phyloP scores from a whole-genome alignment of 2,797 vertebrate genomes.

The Gallirallus australis region DNA sequence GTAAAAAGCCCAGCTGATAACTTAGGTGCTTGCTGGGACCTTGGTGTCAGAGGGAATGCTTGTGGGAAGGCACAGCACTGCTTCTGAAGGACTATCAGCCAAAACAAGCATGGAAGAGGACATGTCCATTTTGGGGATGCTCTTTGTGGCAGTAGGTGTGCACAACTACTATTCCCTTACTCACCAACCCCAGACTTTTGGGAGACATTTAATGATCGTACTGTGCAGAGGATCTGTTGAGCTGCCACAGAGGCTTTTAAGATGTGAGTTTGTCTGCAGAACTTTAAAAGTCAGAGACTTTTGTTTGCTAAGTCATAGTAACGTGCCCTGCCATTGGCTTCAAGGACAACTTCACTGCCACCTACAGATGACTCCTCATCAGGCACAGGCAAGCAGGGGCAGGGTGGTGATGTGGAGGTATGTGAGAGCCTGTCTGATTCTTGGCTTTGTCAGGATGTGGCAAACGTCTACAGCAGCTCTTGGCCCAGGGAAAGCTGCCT shows the following conservation, averaged over 20 bases:
- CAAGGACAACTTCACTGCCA: rapidly evolving
- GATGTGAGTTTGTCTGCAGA: neutral
- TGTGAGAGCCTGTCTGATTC: neutral
- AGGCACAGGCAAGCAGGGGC: rapidly evolving
- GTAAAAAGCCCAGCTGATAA: rapidly evolving
- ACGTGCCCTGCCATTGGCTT: neutral
- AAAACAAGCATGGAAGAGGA: neutral
- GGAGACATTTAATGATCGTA: rapidly evolving
- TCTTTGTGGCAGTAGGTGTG: neutral
- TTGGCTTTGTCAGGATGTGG: no score
- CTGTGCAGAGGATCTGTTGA: rapidly evolving
- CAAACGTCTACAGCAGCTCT: no score
- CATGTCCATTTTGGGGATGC: neutral
- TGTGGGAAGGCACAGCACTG: neutral
- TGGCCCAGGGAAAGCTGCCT: no score
- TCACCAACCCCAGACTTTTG: no score
- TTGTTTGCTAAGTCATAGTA: neutral
- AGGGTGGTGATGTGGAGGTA: rapidly evolving
- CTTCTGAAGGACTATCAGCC: neutral
- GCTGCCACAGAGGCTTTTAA: neutral
- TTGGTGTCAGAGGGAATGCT: no score
- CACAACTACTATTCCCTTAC: neutral
- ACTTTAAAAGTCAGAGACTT: rapidly evolving
- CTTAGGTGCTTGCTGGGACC: rapidly evolving
- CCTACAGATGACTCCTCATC: neutral